phyloP scores from a whole-genome alignment of 2,113 vertebrate species.

The Neotoma lepida region DNA sequence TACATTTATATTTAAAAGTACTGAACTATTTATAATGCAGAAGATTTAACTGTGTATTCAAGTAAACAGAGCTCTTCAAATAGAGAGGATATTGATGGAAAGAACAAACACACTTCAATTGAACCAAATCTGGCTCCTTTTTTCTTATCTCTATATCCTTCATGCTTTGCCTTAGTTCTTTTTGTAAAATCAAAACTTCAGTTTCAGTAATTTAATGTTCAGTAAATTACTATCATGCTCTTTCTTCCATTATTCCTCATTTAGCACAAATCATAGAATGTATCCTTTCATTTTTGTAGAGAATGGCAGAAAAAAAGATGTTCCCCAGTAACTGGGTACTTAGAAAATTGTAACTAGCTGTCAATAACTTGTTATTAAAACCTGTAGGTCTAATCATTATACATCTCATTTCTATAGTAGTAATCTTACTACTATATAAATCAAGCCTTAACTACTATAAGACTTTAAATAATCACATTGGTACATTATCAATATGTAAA shows the following conservation, averaged over 20 bases:
- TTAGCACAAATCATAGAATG: neutral
- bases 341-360: neutral
- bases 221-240: neutral
- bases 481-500: neutral
- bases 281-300: neutral
- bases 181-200: neutral
- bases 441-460: neutral
- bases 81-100: neutral
- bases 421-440: neutral
- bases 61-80: neutral
- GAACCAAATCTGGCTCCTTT: neutral
- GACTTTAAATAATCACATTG: neutral
- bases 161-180: neutral
- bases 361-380: neutral
- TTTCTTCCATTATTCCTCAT: neutral
- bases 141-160: neutral
- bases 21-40: neutral
- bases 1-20: constrained; percentile 2
- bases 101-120: neutral
- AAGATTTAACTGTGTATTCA: constrained; percentile 1
- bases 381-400: neutral
- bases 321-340: neutral
- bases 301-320: neutral
- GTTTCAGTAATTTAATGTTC: neutral
- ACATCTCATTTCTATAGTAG: neutral